A percentile compares a stretch with the other conserved stretches of the same genome.
Conservation (phyloP, 2,113 vertebrate species). For the Elephantulus edwardii region DNA sequence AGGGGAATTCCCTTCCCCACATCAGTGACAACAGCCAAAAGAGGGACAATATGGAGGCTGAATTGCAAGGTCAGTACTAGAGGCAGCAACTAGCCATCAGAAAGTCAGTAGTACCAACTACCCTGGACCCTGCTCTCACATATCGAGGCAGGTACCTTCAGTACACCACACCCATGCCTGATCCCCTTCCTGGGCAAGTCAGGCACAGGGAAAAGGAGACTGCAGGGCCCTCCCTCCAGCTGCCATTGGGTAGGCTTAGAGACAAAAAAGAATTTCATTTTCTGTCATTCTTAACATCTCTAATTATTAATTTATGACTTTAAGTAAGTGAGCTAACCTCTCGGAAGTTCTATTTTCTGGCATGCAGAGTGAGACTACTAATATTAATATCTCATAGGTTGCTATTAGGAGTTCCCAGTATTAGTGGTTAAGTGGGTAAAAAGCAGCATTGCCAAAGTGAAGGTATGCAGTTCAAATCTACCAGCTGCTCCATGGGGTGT, state of each 20-base stretch:
- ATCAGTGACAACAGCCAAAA: not conserved
- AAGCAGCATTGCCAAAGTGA: no score
- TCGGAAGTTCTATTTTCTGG: not conserved
- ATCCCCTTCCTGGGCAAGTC: not conserved
- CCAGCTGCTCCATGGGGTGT: no score
- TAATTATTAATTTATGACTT: not conserved
- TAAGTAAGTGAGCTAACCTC: not conserved
- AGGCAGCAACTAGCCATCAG: not conserved
- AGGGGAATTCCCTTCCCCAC: not conserved
- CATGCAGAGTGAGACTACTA: not conserved
- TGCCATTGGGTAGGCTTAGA: not conserved
- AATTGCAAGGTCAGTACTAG: fast-evolving
- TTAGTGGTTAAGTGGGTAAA: no score
- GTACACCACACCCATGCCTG: not conserved
- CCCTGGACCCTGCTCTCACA: not conserved
- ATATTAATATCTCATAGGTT: not conserved
- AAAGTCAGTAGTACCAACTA: not conserved
- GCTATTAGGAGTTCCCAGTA: not conserved
- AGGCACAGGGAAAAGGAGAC: no score
- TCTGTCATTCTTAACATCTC: not conserved
- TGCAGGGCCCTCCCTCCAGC: not conserved
- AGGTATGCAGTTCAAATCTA: no score
- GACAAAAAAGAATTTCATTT: not conserved
- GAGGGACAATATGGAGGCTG: fast-evolving
- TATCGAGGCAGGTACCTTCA: not conserved